phyloP scores from a whole-genome alignment of 2,888 invertebrate species.

The Philaethria dido region DNA sequence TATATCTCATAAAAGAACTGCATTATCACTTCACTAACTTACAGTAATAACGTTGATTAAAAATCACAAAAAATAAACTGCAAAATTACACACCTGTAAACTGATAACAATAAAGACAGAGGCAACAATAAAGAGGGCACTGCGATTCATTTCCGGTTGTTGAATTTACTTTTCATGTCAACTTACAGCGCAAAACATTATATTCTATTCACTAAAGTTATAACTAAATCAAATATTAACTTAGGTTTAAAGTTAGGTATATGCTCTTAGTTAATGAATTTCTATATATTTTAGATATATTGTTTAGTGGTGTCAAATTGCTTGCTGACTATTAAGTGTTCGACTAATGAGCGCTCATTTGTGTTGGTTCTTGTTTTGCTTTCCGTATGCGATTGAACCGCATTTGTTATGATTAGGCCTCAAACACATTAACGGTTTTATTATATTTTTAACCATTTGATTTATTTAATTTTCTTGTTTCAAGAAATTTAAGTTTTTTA shows the following conservation, averaged over 20 bases:
- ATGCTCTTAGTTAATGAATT: not conserved
- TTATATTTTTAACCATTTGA: too few relatives aligned
- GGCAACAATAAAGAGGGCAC: constrained; percentile 59
- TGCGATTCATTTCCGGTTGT: constrained; percentile 67
- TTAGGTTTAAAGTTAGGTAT: not conserved
- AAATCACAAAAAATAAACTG: not conserved
- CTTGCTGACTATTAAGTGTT: constrained; percentile 51
- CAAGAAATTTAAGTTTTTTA: too few relatives aligned
- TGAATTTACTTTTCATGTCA: constrained; percentile 64
- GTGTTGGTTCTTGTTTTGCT: constrained; percentile 60
- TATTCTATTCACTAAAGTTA: not conserved
- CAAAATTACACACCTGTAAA: constrained; percentile 63
- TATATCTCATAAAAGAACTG: too few relatives aligned
- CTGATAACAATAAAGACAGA: constrained; percentile 61
- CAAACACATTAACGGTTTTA: constrained; percentile 41
- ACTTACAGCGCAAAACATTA: constrained; percentile 44
- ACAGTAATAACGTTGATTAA: not conserved
- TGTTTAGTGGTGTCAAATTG: constrained; percentile 42
- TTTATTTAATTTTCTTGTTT: too few relatives aligned
- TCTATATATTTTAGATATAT: not conserved
- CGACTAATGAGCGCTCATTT: constrained; percentile 57
- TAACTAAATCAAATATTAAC: not conserved
- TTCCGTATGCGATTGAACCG: constrained; percentile 49
- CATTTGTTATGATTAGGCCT: constrained; percentile 67
- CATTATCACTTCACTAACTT: not conserved